Evolutionary conservation across 2,888 invertebrate genomes (phyloP).

Genomic region (Alviniconcha strummeri): DNA sequence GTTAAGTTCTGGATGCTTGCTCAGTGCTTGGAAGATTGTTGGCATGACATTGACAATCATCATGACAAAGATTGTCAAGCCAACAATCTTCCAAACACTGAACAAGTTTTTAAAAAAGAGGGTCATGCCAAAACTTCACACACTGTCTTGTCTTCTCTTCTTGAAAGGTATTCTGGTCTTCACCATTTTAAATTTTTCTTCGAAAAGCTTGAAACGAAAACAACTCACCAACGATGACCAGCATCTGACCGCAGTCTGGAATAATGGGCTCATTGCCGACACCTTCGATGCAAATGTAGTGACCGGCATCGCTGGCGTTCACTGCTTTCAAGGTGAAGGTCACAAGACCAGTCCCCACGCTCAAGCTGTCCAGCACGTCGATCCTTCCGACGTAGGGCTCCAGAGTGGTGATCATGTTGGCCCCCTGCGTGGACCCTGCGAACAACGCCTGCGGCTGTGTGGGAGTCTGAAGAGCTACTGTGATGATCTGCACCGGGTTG

Average conservation of each 20-base stretch:
- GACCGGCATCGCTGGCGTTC: conserved; percentile 26
- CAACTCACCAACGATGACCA: conserved; percentile 34
- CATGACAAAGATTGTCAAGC: not conserved
- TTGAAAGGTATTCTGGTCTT: too few relatives aligned
- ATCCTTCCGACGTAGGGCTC: not conserved
- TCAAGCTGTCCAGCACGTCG: not conserved
- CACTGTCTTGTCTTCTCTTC: too few relatives aligned
- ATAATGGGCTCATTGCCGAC: not conserved
- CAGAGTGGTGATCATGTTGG: not conserved
- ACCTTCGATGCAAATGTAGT: conserved; percentile 22
- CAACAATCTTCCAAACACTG: not conserved
- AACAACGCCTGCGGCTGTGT: not conserved
- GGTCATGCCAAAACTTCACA: too few relatives aligned
- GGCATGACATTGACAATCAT: not conserved
- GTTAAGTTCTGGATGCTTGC: too few relatives aligned
- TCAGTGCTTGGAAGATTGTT: too few relatives aligned
- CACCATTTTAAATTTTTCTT: too few relatives aligned
- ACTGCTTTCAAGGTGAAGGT: conserved; percentile 24
- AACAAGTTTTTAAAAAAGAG: too few relatives aligned
- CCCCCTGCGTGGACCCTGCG: not conserved
- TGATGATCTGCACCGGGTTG: not conserved
- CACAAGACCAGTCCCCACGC: not conserved
- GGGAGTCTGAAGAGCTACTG: not conserved
- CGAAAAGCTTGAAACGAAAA: too few relatives aligned
- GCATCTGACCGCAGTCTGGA: conserved; percentile 33